A percentile compares a stretch with the other conserved stretches of the same genome.
These are phyloP conservation scores for Rattus norvegicus DNA, from an alignment of 2,113 vertebrate species.

Conservation along the genomic window GRCr8 NC_086039.1:34451501-34452000, in stretches of 20 bases:
- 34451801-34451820: background rate
- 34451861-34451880: background rate
- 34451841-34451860: background rate
- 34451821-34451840: background rate
- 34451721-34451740: background rate
- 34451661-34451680: background rate
- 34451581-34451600: background rate
- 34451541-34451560: background rate
- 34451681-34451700: background rate
- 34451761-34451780: background rate
- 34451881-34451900: background rate
- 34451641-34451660: background rate
- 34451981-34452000: background rate
- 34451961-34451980: background rate
- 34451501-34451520: background rate
- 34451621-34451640: background rate
- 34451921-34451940: background rate
- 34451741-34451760: background rate
- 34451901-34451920: background rate
- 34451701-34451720: background rate
- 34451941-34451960: background rate
- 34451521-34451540: background rate
- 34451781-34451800: background rate
- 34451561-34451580: background rate
- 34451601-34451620: background rate